phyloP scores from a whole-genome alignment of 92 coral and sea anemone species.

The Isaurus tuberculatus region DNA sequence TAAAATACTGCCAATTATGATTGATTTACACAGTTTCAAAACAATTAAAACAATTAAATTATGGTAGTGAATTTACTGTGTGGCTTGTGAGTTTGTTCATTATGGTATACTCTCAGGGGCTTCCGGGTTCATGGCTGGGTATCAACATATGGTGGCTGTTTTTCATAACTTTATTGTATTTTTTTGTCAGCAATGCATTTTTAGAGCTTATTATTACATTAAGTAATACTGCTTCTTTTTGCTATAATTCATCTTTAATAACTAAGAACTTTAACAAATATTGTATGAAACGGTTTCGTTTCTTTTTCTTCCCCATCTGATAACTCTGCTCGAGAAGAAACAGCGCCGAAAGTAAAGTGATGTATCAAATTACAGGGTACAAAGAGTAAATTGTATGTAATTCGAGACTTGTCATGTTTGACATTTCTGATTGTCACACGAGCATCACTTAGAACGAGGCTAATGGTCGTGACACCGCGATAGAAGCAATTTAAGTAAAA shows the following conservation, averaged over 20 bases:
- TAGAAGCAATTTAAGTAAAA: conserved; percentile 2
- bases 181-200: conserved; percentile 3
- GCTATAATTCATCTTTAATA: conserved; percentile 6
- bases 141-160: conserved; percentile 3
- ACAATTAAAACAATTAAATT: conserved; percentile 13
- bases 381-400: conserved; percentile 22
- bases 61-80: conserved; percentile 13
- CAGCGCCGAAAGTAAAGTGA: conserved; percentile 16
- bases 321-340: not conserved
- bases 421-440: conserved; percentile 25
- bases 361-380: conserved; percentile 20
- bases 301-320: not conserved
- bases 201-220: conserved; percentile 4
- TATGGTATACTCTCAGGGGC: conserved; percentile 12
- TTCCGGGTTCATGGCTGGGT: not conserved
- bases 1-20: conserved; percentile 30
- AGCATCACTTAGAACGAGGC: conserved; percentile 12
- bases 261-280: conserved; percentile 1
- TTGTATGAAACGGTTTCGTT: not conserved
- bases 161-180: not conserved
- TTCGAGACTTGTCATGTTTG: conserved; percentile 29
- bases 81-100: conserved; percentile 22
- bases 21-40: conserved; percentile 21
- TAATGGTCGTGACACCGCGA: not conserved
- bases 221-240: conserved; percentile 11